Base-by-base conservation (phyloP, 1,140 invertebrate genomes). In the Drosophila sturtevanti region DNA sequence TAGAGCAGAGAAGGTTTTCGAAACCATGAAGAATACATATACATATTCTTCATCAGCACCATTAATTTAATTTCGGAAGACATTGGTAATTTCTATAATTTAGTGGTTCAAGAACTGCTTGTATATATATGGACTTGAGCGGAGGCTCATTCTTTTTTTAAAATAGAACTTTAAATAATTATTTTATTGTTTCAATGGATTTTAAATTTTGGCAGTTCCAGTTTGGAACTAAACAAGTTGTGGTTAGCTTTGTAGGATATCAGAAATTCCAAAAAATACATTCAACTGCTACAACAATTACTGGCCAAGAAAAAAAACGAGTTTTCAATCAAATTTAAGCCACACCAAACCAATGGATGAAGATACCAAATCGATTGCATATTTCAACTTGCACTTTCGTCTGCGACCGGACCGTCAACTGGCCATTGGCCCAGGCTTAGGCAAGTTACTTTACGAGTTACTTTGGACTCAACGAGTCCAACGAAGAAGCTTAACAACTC, bases 381-480 rank as follows among this genome's bases (percentile, higher is more conserved):
- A 76, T 66, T 81, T 72, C 67, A 69, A 87, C 82, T 79, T 87
- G 84, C 82, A 89, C 82, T 87, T 87, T 87, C 79, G 37, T 79
- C 68, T 67, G 51, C 18, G 54, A 48, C 31, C 51, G 18, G 41
- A 11, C 16, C 9, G 37, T 5, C 37, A 38, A 38, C 7, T 48
- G 41, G 41, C 41, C 41, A 48, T 48, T 48, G 41, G 41, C 41
- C 41, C 16, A 10, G 41, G 41, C 41, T 48, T 48, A 48, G 61
- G 24, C 22, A 14, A 68, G 58, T 64, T 34, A 68, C 44, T 72
- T 76, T 44, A 73, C 74, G 35, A 64, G 63, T 65, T 18, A 11
- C n/a, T n/a, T n/a, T n/a, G n/a, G n/a, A 10, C 35, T 38, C 34
- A 31, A 34, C 56, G 37, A 9, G 24, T 41, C 35, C n/a, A 34